These are phyloP conservation scores for Miniopterus natalensis DNA, from an alignment of 2,113 vertebrate species.

Conservation along the genomic window DNA sequence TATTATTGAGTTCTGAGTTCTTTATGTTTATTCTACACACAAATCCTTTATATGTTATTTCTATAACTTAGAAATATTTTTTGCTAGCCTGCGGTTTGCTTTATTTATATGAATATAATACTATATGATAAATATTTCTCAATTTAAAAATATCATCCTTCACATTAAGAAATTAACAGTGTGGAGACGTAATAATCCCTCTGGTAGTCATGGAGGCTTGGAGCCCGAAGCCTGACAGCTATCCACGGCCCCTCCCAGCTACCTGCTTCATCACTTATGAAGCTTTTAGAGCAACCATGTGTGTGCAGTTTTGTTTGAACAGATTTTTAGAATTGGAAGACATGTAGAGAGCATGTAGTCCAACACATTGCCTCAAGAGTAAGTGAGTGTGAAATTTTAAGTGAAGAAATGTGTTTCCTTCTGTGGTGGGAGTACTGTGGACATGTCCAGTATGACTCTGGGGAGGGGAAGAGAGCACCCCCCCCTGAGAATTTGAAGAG, in stretches of 20 bases:
- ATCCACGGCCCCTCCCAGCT: neutral
- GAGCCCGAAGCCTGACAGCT: neutral
- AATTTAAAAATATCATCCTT: neutral
- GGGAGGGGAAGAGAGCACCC: rapidly evolving
- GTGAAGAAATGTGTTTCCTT: neutral
- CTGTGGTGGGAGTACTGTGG: neutral
- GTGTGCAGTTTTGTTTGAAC: neutral
- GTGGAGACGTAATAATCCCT: neutral
- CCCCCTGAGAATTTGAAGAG: neutral
- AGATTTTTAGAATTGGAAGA: neutral
- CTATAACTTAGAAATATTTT: conserved; percentile 45
- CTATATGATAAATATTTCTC: neutral
- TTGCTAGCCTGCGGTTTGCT: neutral
- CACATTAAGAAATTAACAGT: neutral
- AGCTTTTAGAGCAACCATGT: neutral
- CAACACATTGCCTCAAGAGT: neutral
- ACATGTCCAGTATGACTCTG: neutral
- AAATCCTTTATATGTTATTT: neutral
- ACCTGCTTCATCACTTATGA: neutral
- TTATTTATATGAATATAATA: neutral
- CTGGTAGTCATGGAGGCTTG: neutral
- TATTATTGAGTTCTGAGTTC: neutral
- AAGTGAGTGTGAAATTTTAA: neutral
- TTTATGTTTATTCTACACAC: conserved; percentile 13
- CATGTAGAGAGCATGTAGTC: neutral